Evolutionary conservation across 2,113 vertebrate genomes (phyloP), one percentile per base, ranked within the genome.

Genomic region (Cyanoramphus novaezelandiae): DNA sequence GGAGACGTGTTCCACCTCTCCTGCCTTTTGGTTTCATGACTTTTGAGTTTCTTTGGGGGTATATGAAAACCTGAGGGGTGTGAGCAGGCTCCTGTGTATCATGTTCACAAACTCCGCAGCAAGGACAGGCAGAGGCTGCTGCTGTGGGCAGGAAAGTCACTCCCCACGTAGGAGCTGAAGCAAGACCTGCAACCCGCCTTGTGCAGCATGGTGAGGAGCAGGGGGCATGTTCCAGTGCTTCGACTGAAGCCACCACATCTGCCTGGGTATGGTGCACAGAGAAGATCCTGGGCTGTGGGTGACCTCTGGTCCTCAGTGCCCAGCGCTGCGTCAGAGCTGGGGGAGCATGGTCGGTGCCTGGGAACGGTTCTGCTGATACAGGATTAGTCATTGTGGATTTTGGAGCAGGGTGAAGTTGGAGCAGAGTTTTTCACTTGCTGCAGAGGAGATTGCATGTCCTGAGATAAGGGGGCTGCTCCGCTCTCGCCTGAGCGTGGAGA

Each of bases 401-500:
- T 80, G 81, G 46, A 80, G 62, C n/a, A 31, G 71, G 23, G 43
- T 17, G 37, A 29, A 21, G 69, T 49, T 75, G 78, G 50, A 88
- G 41, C 52, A 82, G n/a, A 43, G 31, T n/a, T 81, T n/a, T 24
- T 93, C n/a, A 29, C 59, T 55, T 47, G 33, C 1, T 1, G 1
- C 31, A 15, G 46, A 62, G 62, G 57, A 65, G 71, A n/a, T 23
- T 53, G 35, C 29, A 6, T 5, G 2, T 20, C 39, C 29, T 9
- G 21, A 72, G 76, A 9, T n/a, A 39, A 21, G 12, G 47, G 37
- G 11, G 17, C 68, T 57, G 69, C 43, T 72, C 60, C 0, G 0
- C 52, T 55, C 24, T 55, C 1, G 0, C 14, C 52, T 68, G n/a
- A 0, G 1, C 4, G 0, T 13, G 62, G n/a, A 17, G 43, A 63